phyloP scores from a whole-genome alignment of 2,113 vertebrate genomes.

The Pungitius pungitius region DNA sequence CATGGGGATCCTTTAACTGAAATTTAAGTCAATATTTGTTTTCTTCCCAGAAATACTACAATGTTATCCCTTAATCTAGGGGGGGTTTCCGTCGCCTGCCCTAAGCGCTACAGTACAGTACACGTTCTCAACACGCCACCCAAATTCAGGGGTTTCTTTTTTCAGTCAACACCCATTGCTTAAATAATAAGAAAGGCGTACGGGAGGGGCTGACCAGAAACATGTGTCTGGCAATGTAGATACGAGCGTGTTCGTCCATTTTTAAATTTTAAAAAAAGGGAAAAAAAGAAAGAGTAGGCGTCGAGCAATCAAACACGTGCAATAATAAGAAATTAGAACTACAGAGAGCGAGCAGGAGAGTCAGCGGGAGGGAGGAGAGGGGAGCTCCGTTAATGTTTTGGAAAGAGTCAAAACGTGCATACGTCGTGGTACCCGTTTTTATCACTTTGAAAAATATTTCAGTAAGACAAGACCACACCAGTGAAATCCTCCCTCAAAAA shows the following conservation, averaged over 20 bases:
- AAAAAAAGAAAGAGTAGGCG: background rate
- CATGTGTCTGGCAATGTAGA: slow-evolving; percentile 55
- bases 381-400: slow-evolving; percentile 21
- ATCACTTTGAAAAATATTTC: slow-evolving; percentile 42
- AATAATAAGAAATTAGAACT: slow-evolving; percentile 9
- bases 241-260: slow-evolving; percentile 30
- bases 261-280: background rate
- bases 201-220: slow-evolving; percentile 62
- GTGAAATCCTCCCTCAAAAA: slow-evolving; percentile 26
- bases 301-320: background rate
- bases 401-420: slow-evolving; percentile 30
- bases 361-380: background rate
- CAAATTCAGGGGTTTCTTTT: slow-evolving; percentile 71
- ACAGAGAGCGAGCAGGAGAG: background rate
- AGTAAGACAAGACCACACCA: slow-evolving; percentile 58
- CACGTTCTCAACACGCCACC: slow-evolving; percentile 59
- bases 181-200: slow-evolving; percentile 62
- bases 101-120: slow-evolving; percentile 16
- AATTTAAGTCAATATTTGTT: slow-evolving; percentile 61
- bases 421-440: slow-evolving; percentile 41
- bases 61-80: slow-evolving; percentile 49
- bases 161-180: slow-evolving; percentile 57
- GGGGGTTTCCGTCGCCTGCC: slow-evolving; percentile 35
- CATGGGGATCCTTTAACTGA: slow-evolving; percentile 43
- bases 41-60: slow-evolving; percentile 49